These are phyloP conservation scores for Limenitis camilla DNA, from an alignment of 2,888 invertebrate species.

Conservation along the genomic window DNA sequence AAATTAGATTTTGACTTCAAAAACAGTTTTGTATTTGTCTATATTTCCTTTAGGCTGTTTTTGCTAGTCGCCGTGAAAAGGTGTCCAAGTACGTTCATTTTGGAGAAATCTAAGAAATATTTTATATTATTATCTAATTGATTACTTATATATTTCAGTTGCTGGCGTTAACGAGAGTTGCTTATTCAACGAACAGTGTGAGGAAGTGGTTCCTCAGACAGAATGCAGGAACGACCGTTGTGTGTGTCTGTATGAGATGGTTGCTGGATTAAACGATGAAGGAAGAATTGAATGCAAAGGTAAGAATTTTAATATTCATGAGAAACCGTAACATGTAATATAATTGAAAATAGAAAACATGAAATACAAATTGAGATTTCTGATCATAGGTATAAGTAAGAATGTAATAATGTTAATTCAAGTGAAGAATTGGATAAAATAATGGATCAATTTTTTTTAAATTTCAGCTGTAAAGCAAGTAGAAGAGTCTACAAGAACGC, in stretches of 20 bases:
- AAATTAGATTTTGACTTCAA: no score
- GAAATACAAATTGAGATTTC: no score
- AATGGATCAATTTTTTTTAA: neutral
- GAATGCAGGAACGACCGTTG: slow-evolving; percentile 87
- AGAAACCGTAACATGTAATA: neutral
- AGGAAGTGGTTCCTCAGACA: slow-evolving; percentile 80
- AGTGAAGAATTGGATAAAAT: neutral
- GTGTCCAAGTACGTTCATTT: neutral
- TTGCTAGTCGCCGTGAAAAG: no score
- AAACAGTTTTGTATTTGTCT: no score
- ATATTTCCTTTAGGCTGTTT: no score
- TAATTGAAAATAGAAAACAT: neutral
- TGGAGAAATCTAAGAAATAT: neutral
- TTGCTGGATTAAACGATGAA: slow-evolving; percentile 79
- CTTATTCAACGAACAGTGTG: slow-evolving; percentile 89
- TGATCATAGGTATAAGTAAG: no score
- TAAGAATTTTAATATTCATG: slow-evolving; percentile 65
- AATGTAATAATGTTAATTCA: no score
- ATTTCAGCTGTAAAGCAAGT: slow-evolving; percentile 74
- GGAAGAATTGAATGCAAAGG: slow-evolving; percentile 84
- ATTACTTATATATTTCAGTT: slow-evolving; percentile 67
- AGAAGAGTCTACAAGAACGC: slow-evolving; percentile 77
- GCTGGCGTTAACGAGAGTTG: slow-evolving; percentile 87
- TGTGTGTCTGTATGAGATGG: slow-evolving; percentile 85
- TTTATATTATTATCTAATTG: neutral